These are phyloP conservation scores for Dasysyrphus albostriatus DNA, from an alignment of 2,888 invertebrate genomes.

Conservation along the genomic window DNA sequence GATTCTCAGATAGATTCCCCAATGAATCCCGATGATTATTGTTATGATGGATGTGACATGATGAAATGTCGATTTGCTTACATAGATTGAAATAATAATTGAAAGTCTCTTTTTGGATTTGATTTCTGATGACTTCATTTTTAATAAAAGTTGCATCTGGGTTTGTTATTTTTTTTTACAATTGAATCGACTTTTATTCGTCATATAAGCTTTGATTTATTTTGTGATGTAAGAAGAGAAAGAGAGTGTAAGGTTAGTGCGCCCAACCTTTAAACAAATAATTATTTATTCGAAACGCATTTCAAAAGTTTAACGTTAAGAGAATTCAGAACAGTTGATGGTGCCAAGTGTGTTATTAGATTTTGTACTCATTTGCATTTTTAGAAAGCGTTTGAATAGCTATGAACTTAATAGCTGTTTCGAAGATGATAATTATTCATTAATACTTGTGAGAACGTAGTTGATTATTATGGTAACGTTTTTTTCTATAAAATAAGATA, in stretches of 20 bases:
- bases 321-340: slow-evolving; percentile 37
- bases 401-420: neutral
- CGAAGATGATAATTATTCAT: neutral
- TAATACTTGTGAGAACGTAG: neutral
- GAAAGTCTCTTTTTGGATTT: slow-evolving; percentile 11
- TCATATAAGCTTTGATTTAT: slow-evolving; percentile 26
- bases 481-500: neutral
- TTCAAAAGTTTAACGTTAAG: neutral
- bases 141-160: slow-evolving; percentile 12
- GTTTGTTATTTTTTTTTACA: slow-evolving; percentile 21
- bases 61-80: slow-evolving; percentile 45
- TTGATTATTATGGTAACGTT: neutral
- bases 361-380: slow-evolving; percentile 6
- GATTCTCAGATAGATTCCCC: slow-evolving; percentile 13
- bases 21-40: slow-evolving; percentile 51
- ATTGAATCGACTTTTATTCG: slow-evolving; percentile 54
- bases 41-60: slow-evolving; percentile 58
- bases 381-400: neutral
- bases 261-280: slow-evolving; percentile 28
- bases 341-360: slow-evolving; percentile 24
- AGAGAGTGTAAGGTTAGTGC: neutral
- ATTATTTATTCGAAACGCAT: slow-evolving; percentile 43
- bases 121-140: slow-evolving; percentile 62
- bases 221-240: slow-evolving; percentile 24
- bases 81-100: slow-evolving; percentile 13